Evolutionary conservation across 2,113 vertebrate genomes (phyloP), one percentile per base, ranked within the genome.

Genomic region (Tetrao urogallus): DNA sequence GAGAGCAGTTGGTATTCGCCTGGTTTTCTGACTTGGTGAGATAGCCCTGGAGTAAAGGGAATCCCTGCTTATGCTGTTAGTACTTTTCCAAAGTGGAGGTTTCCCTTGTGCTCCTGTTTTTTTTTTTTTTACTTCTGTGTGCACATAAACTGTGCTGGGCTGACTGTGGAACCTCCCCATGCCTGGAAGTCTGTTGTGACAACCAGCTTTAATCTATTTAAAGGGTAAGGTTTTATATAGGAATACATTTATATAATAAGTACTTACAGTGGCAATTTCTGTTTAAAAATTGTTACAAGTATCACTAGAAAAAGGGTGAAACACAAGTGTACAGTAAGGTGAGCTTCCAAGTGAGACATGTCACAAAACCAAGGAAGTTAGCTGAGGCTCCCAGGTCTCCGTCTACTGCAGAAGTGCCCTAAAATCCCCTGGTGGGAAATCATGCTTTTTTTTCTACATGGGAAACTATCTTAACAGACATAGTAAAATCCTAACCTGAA

Each of bases 181-280:
- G 88, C 73, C 66, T 7, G 7, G 16, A 45, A 65, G 65, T 38
- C 70, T 79, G 27, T 6, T 54, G 60, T 28, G 48, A 58, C 60
- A 12, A 76, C 91, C 54, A 21, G 2, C 58, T 58, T 40, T n/a
- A 76, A 80, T 67, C 87, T 82, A 85, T 87, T 74, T 57, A 48
- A 72, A 95, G 90, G 70, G 87, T 88, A 60, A 93, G 65, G 69
- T 30, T 82, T 81, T 86, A 0, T 67, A 32, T 42, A 38, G n/a
- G 4, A 90, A 78, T 66, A 42, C 64, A 75, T 93, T 94, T 96
- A 93, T 93, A 93, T 96, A 86, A 94, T 96, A 86, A 95, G 81
- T 97, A 95, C 94, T 72, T 95, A 92, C 92, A 96, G 84, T 83
- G 94, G 30, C 80, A 70, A 42, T 12, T 95, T 74, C 66, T 89